phyloP scores from a whole-genome alignment of 2,888 invertebrate genomes.

The Apotomis betuletana region DNA sequence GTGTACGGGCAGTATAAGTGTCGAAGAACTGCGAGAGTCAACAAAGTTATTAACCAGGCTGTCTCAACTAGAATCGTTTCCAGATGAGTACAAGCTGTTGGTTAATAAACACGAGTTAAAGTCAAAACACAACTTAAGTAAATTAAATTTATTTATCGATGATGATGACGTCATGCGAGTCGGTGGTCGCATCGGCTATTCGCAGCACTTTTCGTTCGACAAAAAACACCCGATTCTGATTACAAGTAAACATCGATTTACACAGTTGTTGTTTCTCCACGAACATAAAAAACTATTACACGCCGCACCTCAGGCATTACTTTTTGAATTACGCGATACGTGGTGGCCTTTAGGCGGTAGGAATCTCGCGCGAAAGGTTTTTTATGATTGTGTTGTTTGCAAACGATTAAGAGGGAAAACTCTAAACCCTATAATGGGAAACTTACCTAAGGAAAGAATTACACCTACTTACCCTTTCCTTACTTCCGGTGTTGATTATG shows the following conservation, averaged over 20 bases:
- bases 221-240: background rate
- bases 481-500: slow-evolving; percentile 47
- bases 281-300: slow-evolving; percentile 17
- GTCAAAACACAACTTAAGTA: background rate
- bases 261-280: background rate
- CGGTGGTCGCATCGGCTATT: background rate
- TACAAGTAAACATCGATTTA: background rate
- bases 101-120: background rate
- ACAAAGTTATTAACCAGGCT: background rate
- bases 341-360: slow-evolving; percentile 44
- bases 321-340: slow-evolving; percentile 15
- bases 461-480: slow-evolving; percentile 44
- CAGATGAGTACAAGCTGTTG: slow-evolving; percentile 1
- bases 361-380: slow-evolving; percentile 37
- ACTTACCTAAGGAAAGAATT: slow-evolving; percentile 45
- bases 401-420: slow-evolving; percentile 12
- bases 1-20: slow-evolving; percentile 6
- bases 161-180: background rate
- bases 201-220: background rate
- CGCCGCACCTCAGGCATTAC: slow-evolving; percentile 21
- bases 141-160: background rate
- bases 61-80: slow-evolving; percentile 3
- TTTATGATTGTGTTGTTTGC: background rate
- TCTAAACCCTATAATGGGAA: slow-evolving; percentile 43
- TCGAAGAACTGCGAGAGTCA: background rate